Base-by-base conservation (phyloP, 1,140 invertebrate genomes). In the Delia radicum region DNA sequence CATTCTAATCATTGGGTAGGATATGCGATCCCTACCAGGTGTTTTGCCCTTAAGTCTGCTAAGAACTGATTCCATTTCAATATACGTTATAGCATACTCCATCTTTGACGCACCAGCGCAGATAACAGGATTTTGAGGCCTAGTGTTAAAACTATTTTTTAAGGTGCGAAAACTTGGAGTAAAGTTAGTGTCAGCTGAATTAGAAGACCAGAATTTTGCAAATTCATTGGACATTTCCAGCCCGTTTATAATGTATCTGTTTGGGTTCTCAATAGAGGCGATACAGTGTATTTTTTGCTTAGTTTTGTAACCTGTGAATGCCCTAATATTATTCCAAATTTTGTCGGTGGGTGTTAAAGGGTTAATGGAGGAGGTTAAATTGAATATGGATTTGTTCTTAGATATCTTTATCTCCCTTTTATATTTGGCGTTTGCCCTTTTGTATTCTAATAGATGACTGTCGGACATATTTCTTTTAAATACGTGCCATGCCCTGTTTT, bases 1-100 rank as follows among this genome's bases (percentile, higher is more conserved):
- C 29, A 74, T 79, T 75, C 73, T 71, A 5, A 78, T 78, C 48
- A 69, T 75, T 73, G 67, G 33, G 33, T 78, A 78, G 6, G 61
- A 75, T 10, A 77, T 55, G 12, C 62, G 12, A n/a, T 65, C 62
- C 2, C 13, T 5, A 15, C 62, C 62, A n/a, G 63, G 63, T 12
- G 63, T n/a, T 31, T 67, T 67, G 4, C 63, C 63, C 7, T 67
- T 31, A 1, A 67, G 63, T 18, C 12, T 29, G 2, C n/a, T 13
- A 7, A 67, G 8, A 3, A 8, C 7, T 4, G n/a, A 29, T 31
- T 29, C 18, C 4, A 67, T n/a, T 21, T 67, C 63, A 18, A 18
- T 67, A 26, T 31, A 3, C 3, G 4, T n/a, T 31, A 67, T 67
- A 18, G 15, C n/a, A 15, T 67, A 15, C 18, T 67, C 63, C 18